Evolutionary conservation across 1,140 invertebrate genomes (phyloP), one percentile per base, ranked within the genome.

Genomic region (Acarapis woodi): DNA sequence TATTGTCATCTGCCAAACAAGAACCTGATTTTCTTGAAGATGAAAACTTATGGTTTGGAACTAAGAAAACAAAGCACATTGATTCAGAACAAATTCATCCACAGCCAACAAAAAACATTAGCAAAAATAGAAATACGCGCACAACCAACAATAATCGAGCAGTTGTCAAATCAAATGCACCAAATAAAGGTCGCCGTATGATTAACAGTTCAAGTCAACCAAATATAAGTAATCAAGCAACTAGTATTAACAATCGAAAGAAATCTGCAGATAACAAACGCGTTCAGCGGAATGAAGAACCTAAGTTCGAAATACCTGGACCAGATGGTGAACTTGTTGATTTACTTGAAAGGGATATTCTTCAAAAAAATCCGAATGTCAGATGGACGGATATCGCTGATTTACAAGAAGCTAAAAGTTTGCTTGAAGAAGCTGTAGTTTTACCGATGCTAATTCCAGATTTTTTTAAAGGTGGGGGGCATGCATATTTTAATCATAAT

Each of bases 361-460:
- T 99, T 40, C 83, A 93, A 58, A 87, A 85, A 57, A 83, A 96
- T 62, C 82, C 85, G 14, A 88, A 87, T 58, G 82, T 94, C 42
- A 66, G 70, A 49, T 96, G 88, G 87, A 76, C 78, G 51, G 88
- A 97, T 54, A 96, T 99, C 52, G 87, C 88, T 9, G 88, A 93
- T 61, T 62, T 97, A 32, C 62, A 73, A 15, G 83, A 94, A 53
- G 88, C 87, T 2, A 97, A 97, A 57, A 62, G 77, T 43, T 55
- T 96, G 22, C 57, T 99, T 15, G 82, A 96, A 57, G 90, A 99
- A 63, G 88, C 90, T 35, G 85, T 96, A 15, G 85, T 97, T 14
- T 60, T 97, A 47, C 90, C 90, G 6, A 79, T 94, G 68, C 73
- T 79, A 64, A 90, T 97, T 71, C 88, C 90, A 4, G 82, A 96